These are phyloP conservation scores for Deilephila elpenor DNA, from an alignment of 2,888 invertebrate species.

Conservation along the genomic window DNA sequence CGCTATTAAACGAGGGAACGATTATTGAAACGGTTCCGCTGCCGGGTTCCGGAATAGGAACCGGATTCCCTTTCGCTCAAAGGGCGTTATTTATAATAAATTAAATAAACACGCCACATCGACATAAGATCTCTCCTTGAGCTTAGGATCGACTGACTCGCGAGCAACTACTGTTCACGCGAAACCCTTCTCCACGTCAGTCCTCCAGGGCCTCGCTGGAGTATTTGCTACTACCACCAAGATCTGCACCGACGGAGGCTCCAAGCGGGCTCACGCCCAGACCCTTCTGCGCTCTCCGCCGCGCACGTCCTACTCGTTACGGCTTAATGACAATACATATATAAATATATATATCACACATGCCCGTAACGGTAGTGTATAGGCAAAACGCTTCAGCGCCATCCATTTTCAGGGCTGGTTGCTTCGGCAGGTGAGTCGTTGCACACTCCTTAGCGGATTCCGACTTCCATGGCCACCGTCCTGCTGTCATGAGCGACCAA, in stretches of 20 bases:
- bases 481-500: slow-evolving; percentile 83
- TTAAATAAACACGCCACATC: no score
- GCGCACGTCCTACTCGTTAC: slow-evolving; percentile 85
- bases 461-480: slow-evolving; percentile 86
- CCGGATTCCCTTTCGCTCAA: no score
- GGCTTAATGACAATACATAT: slow-evolving; percentile 66
- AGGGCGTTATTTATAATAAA: no score
- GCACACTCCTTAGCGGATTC: slow-evolving; percentile 86
- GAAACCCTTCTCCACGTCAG: slow-evolving; percentile 84
- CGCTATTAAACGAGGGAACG: no score
- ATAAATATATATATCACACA: slow-evolving; percentile 45
- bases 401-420: slow-evolving; percentile 88
- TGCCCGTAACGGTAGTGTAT: slow-evolving; percentile 78
- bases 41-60: no score
- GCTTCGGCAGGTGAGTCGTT: slow-evolving; percentile 87
- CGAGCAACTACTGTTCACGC: slow-evolving; percentile 82
- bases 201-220: slow-evolving; percentile 86
- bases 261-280: slow-evolving; percentile 79
- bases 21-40: no score
- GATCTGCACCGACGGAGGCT: slow-evolving; percentile 85
- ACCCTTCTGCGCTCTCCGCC: slow-evolving; percentile 85
- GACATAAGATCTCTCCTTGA: no score
- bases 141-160: slow-evolving; percentile 81
- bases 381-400: slow-evolving; percentile 84
- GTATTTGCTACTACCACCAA: slow-evolving; percentile 90